A percentile compares a stretch with the other conserved stretches of the same genome.
phyloP scores from a whole-genome alignment of 2,888 invertebrate species.

The Megamerina dolium region DNA sequence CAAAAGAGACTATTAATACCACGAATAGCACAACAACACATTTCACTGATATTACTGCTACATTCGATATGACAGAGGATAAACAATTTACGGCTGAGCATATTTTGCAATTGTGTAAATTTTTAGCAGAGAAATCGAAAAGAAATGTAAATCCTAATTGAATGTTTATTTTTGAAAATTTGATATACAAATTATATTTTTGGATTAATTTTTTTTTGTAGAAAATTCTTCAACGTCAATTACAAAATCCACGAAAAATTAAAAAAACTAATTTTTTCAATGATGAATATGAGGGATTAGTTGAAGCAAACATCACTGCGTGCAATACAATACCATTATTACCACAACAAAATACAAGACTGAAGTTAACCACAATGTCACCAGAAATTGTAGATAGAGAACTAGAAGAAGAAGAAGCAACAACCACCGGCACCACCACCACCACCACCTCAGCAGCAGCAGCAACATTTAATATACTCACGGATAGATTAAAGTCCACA shows the following conservation, averaged over 20 bases:
- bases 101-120: conserved; percentile 38
- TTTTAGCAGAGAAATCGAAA: conserved; percentile 41
- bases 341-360: not conserved
- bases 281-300: conserved; percentile 2
- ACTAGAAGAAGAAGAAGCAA: not conserved
- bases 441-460: conserved; percentile 1
- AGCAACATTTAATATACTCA: no score
- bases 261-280: not conserved
- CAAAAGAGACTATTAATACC: conserved; percentile 10
- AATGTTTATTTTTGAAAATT: not conserved
- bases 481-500: not conserved
- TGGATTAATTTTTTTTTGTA: conserved; percentile 2
- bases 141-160: conserved; percentile 33
- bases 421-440: no score
- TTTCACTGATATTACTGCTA: not conserved
- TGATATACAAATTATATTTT: not conserved
- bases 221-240: conserved; percentile 18
- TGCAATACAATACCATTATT: not conserved
- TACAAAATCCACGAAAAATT: conserved; percentile 16
- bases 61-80: conserved; percentile 16
- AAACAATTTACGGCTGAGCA: conserved; percentile 34
- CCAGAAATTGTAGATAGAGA: not conserved
- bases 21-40: not conserved
- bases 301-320: not conserved
- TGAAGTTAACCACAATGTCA: not conserved